Percentiles rank a stretch among this genome's conserved stretches.
Evolutionary conservation across 2,888 invertebrate species (phyloP).

Genomic region (Yponomeuta plumbellus): DNA sequence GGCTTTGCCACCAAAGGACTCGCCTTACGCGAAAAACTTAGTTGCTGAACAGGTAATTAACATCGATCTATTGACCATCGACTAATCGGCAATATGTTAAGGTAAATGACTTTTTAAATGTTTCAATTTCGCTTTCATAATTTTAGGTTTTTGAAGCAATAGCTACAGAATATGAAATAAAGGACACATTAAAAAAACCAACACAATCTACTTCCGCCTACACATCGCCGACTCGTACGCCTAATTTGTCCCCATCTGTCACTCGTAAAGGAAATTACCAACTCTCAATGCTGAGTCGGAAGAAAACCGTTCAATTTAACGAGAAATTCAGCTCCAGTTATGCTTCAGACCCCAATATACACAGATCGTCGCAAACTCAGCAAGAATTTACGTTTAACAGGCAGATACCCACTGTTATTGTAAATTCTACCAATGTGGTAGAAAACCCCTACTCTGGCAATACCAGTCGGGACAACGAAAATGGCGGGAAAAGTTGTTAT

Average conservation of each 20-base stretch:
- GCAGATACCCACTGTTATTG: constrained; percentile 18
- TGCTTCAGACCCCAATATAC: constrained; percentile 60
- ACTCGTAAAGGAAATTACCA: constrained; percentile 56
- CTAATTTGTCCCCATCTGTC: constrained; percentile 47
- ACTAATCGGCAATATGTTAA: background rate
- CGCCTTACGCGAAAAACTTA: constrained; percentile 58
- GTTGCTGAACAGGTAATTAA: constrained; percentile 59
- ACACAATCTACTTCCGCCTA: constrained; percentile 44
- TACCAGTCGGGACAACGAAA: constrained; percentile 25
- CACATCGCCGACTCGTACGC: constrained; percentile 51
- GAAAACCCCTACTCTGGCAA: constrained; percentile 34
- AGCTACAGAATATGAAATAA: constrained; percentile 63
- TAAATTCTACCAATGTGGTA: constrained; percentile 32
- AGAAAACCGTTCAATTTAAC: constrained; percentile 45
- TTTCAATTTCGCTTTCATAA: background rate
- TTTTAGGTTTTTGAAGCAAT: constrained; percentile 66
- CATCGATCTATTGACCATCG: background rate
- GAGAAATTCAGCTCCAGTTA: constrained; percentile 47
- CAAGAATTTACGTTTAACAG: constrained; percentile 19
- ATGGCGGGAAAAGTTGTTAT: constrained; percentile 19
- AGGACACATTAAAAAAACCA: constrained; percentile 40
- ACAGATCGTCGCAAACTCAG: constrained; percentile 33
- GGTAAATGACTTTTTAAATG: background rate
- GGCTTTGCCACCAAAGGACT: constrained; percentile 50
- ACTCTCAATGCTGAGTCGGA: constrained; percentile 51